Base-by-base conservation (phyloP, 2,797 vertebrate species). In the Phoxinus dragarum region DNA sequence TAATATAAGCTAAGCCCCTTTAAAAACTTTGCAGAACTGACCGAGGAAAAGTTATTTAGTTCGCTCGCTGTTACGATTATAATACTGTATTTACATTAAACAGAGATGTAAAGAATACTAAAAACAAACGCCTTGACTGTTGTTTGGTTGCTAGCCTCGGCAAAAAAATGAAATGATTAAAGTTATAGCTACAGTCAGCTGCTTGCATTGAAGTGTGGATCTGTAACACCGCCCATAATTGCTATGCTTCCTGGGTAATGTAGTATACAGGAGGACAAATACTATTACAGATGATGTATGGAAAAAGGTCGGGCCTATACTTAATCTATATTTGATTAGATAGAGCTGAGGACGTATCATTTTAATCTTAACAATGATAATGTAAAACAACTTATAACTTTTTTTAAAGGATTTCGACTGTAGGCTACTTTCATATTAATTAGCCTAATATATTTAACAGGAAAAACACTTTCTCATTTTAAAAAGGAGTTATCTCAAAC, bases 201-300 rank as follows among this genome's bases (percentile, higher is more conserved):
- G 78, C 74, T 86, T 59, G 16, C 56, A 59, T 38, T 38, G 56
- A 59, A 64, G 44, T 49, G 49, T 67, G 9, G 10, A 17, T 82
- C 21, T 47, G 27, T 44, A 74, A 80, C 71, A 5, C 86, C 84
- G 44, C 84, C 84, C 59, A 19, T 69, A 54, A 6, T 19, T 17
- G 49, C 16, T 42, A 14, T 17, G 89, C 34, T 17, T 75, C 82
- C 64, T 91, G 89, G 90, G 88, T 88, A 88, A 79, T 88, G 90
- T 86, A 86, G 89, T 90, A 19, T 52, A 21, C 23, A 49, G 0
- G 23, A 40, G 38, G 4, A 56, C 2, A 42, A 16, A 42, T 9
- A 16, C 23, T 38, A 9, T 31, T 23, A 59, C 71, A 47, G 36
- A 16, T 6, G 8, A 7, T 74, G 1, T 71, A 1, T 44, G 69